Evolutionary conservation across 2,888 invertebrate species (phyloP), one percentile per base, ranked within the genome.

Genomic region (Ennomos erosarius): DNA sequence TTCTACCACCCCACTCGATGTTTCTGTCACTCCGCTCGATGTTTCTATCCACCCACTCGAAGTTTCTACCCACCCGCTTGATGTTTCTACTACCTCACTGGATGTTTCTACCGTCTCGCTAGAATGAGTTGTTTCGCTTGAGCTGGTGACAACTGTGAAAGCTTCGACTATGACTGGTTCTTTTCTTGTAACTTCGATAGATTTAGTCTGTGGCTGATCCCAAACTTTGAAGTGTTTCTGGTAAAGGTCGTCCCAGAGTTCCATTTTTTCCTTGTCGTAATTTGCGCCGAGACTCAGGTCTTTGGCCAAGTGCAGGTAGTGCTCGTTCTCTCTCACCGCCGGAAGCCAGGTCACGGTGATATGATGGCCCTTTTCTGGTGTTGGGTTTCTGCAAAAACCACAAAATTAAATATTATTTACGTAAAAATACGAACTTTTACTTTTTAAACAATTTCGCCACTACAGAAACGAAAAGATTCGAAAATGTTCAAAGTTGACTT

Each of bases 221-320:
- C 90, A 90, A 16, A 87, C 85, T 68, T 83, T 84, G 64, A 78
- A 91, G 62, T 91, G 70, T 67, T 88, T 90, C 60, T 62, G 79
- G 78, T 90, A 92, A 0, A 90, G 57, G 0, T 80, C 66, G 8
- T 89, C 88, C 92, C 92, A 92, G 69, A 88, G 88, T 5, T 83
- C 86, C 88, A 91, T 90, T 60, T 83, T 89, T 16, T 87, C 86
- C 12, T 83, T 81, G 12, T 89, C 83, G 0, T 84, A 86, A 66
- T 83, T 83, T 0, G 85, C 78, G 0, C 56, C 76, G 0, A 91
- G 46, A 0, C 86, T 78, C 0, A 92, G 71, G 55, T 92, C 90
- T 33, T 77, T 62, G 38, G 81, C 77, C 0, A 91, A 53, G 45
- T 85, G 84, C 0, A 92, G 68, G 64, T 83, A 91, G 66, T 87